phyloP scores from a whole-genome alignment of 2,113 vertebrate species.

The Theropithecus gelada region DNA sequence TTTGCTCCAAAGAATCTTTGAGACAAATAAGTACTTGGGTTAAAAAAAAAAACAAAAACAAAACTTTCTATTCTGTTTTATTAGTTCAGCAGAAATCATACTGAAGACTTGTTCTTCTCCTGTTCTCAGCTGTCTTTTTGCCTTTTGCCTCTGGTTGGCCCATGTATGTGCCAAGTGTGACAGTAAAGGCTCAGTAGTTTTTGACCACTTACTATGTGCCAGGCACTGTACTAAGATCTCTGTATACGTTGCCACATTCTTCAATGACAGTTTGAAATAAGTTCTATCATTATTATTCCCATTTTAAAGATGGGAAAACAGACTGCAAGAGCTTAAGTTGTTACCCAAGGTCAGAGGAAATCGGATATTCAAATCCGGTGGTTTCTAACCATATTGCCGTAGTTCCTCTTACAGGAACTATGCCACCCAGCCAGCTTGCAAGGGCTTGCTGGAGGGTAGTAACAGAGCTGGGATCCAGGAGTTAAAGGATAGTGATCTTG shows the following conservation, averaged over 20 bases:
- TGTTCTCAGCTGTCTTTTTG: not conserved
- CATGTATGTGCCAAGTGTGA: not conserved
- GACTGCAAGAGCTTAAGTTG: not conserved
- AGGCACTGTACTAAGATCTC: not conserved
- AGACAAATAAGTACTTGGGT: not conserved
- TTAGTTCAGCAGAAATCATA: not conserved
- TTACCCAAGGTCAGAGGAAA: not conserved
- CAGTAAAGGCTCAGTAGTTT: not conserved
- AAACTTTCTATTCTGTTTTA: not conserved
- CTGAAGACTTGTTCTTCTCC: not conserved
- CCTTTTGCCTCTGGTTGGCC: not conserved
- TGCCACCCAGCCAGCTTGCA: rapidly evolving
- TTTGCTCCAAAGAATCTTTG: not conserved
- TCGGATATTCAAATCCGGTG: not conserved
- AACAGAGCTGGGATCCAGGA: not conserved
- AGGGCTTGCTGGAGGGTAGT: not conserved
- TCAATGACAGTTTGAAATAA: not conserved
- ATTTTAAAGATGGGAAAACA: not conserved
- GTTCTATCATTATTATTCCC: not conserved
- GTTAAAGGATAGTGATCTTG: not conserved
- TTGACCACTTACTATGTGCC: not conserved
- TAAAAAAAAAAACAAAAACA: not conserved
- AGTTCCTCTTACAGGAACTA: not conserved
- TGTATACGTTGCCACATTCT: not conserved
- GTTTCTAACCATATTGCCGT: not conserved